phyloP scores from a whole-genome alignment of 2,797 vertebrate genomes.

The Selene dorsalis region DNA sequence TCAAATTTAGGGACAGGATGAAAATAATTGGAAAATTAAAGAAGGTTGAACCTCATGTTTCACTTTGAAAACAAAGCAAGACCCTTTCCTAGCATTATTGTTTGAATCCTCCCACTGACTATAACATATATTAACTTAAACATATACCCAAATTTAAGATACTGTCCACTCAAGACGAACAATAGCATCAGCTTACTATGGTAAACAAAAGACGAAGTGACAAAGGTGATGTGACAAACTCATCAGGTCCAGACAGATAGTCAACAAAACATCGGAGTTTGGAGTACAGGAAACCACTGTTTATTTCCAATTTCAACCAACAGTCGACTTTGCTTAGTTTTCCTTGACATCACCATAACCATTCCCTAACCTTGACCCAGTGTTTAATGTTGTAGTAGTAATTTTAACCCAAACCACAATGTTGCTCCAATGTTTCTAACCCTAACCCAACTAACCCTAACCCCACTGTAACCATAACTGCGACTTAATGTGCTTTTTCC shows the following conservation, averaged over 20 bases:
- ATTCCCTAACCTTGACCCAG: neutral
- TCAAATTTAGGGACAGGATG: neutral
- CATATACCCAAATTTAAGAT: neutral
- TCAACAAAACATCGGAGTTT: neutral
- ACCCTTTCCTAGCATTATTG: neutral
- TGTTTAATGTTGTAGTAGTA: neutral
- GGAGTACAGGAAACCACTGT: neutral
- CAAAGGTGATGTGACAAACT: no score
- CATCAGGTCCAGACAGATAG: no score
- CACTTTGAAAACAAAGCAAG: neutral
- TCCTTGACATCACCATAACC: neutral
- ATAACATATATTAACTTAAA: neutral
- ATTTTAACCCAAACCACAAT: neutral
- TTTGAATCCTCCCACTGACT: constrained; percentile 6
- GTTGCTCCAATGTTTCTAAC: neutral
- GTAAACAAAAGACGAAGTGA: neutral
- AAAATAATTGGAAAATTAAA: neutral
- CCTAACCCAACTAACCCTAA: no score
- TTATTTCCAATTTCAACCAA: neutral
- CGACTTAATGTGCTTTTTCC: neutral
- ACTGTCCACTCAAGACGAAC: neutral
- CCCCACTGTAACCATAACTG: no score
- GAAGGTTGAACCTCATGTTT: neutral
- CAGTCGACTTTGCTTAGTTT: neutral
- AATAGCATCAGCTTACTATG: neutral